Evolutionary conservation across 2,113 vertebrate genomes (phyloP), one percentile per base, ranked within the genome.

Genomic region (Corythaeola cristata): DNA sequence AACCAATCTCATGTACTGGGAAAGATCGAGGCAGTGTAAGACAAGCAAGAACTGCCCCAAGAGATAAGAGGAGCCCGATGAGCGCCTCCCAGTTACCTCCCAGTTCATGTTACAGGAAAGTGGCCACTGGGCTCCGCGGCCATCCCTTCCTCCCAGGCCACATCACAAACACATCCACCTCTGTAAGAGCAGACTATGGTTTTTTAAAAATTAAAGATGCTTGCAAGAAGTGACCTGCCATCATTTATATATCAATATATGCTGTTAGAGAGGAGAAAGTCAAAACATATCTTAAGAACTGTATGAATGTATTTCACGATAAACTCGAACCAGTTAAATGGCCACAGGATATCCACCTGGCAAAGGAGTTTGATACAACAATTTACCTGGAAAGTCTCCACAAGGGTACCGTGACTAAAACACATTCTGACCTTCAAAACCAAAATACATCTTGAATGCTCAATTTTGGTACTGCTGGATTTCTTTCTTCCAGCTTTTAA

Each of bases 201-300:
- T 87, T 15, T 81, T 39, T 30, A 32, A 45, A 56, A 19, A 35
- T 8, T n/a, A 33, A 73, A 55, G 85, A 62, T 9, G 14, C 23
- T 87, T 47, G 39, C 52, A 72, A 32, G 55, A 92, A 84, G 85
- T 96, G 55, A 93, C 77, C 88, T 86, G 72, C 33, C 47, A 85
- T 66, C 97, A 87, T 93, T 96, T 93, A 91, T 52, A n/a, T 33
- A 96, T 89, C 88, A 95, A 82, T 47, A 93, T 28, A 81, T 56
- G 27, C 56, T 47, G 73, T 37, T 71, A 74, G 91, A 91, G 72
- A 75, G 67, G 30, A 91, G 44, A 91, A 97, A 92, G 66, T 37
- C 77, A 89, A 97, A 97, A 90, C 88, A 96, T 33, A 79, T 80
- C 63, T 88, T 56, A 91, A 90, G 85, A 96, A 89, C n/a, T 50